Conservation (phyloP, 1,140 invertebrate genomes). For the Neocloeon triangulifer region DNA sequence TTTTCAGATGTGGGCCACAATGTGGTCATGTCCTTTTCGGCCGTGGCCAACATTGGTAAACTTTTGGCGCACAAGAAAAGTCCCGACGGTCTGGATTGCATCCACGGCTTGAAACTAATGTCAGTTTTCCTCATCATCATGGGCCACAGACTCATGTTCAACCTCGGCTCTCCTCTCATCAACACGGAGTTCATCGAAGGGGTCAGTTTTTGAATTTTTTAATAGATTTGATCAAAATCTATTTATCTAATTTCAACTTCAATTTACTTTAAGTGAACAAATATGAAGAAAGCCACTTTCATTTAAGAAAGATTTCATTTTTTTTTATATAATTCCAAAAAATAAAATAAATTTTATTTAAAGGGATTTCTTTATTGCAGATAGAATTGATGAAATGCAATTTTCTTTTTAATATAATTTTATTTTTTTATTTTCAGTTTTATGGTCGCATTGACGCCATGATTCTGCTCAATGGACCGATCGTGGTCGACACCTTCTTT, state of each 20-base stretch:
- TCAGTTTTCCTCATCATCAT: constrained; percentile 3
- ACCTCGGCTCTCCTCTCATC: not conserved
- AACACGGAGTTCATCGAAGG: constrained; percentile 3
- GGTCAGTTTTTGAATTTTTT: too few relatives aligned
- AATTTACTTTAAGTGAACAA: too few relatives aligned
- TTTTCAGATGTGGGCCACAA: constrained; percentile 5
- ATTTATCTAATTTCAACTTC: too few relatives aligned
- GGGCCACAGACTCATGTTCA: constrained; percentile 4
- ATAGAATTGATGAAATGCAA: too few relatives aligned
- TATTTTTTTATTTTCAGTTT: constrained; percentile 1
- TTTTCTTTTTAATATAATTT: too few relatives aligned
- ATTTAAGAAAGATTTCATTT: too few relatives aligned
- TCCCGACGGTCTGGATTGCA: constrained; percentile 1
- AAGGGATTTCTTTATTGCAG: too few relatives aligned
- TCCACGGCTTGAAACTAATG: constrained; percentile 1
- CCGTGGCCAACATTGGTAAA: constrained; percentile 8
- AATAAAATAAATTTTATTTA: too few relatives aligned
- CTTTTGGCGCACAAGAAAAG: not conserved
- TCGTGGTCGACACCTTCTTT: constrained; percentile 24
- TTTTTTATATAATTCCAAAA: too few relatives aligned
- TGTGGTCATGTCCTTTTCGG: constrained; percentile 16
- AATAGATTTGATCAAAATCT: too few relatives aligned
- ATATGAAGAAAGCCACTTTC: too few relatives aligned
- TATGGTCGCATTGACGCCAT: not conserved
- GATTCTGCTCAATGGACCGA: constrained; percentile 14